Conservation (phyloP, 2,888 invertebrate genomes). For the Syrista parreyssii region DNA sequence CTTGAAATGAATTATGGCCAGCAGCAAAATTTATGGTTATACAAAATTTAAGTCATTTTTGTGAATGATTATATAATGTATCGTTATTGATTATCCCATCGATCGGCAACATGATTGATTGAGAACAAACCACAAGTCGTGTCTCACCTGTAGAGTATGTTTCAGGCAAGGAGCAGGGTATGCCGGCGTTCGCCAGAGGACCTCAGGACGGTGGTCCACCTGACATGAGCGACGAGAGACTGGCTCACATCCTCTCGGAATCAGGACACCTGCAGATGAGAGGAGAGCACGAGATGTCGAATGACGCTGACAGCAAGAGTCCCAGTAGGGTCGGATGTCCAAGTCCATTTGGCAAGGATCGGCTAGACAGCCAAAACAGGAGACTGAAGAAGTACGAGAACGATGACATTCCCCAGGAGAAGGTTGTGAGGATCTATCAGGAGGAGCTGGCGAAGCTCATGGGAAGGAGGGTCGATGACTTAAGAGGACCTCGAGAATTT, state of each 20-base stretch:
- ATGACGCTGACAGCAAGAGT: constrained; percentile 82
- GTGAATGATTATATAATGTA: no score
- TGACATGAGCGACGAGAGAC: constrained; percentile 88
- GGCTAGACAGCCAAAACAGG: constrained; percentile 72
- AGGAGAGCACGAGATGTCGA: constrained; percentile 67
- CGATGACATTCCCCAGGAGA: constrained; percentile 96
- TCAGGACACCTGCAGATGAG: constrained; percentile 91
- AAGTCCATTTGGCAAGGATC: constrained; percentile 82
- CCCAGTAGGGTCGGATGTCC: constrained; percentile 80
- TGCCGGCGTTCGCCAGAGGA: constrained; percentile 81
- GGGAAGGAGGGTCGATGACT: constrained; percentile 80
- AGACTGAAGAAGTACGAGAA: constrained; percentile 89
- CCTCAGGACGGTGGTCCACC: constrained; percentile 71
- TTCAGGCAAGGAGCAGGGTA: constrained; percentile 86
- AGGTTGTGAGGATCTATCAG: constrained; percentile 93
- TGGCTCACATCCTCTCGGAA: constrained; percentile 93
- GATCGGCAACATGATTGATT: constrained; percentile 37
- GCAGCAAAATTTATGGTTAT: no score
- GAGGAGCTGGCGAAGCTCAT: constrained; percentile 95
- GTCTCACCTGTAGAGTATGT: constrained; percentile 67
- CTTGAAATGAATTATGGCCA: no score
- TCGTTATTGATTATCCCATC: no score
- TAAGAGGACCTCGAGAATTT: constrained; percentile 80
- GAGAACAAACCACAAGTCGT: constrained; percentile 65
- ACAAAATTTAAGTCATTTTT: no score